A percentile compares a stretch with the other conserved stretches of the same genome.
Conservation (phyloP, 2,797 vertebrate genomes). For the Melanotaenia nigrans region DNA sequence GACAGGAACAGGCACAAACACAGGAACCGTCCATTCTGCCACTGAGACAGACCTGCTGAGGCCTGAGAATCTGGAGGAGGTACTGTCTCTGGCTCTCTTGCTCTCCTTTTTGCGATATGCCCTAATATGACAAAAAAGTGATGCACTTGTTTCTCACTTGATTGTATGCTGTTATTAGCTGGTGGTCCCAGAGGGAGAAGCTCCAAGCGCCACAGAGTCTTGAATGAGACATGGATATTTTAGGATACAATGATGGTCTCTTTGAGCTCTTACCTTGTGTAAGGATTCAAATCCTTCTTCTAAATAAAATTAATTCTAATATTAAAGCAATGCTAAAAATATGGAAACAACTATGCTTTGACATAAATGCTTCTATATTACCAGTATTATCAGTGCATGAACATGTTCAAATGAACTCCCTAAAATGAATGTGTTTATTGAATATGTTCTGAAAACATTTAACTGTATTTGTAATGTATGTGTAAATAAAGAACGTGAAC, state of each 20-base stretch:
- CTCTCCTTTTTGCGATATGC: slow-evolving; percentile 49
- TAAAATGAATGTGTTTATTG: no score
- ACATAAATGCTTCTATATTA: not conserved
- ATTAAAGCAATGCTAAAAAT: not conserved
- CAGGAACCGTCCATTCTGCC: slow-evolving; percentile 83
- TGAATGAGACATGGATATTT: slow-evolving; percentile 65
- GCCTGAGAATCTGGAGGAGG: slow-evolving; percentile 72
- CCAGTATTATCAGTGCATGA: not conserved
- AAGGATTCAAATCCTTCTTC: slow-evolving; percentile 17
- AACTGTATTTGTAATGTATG: no score
- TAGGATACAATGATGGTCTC: slow-evolving; percentile 58
- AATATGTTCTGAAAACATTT: no score
- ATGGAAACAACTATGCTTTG: not conserved
- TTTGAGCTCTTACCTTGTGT: slow-evolving; percentile 29
- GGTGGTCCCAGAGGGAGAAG: slow-evolving; percentile 56
- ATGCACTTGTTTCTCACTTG: slow-evolving; percentile 50
- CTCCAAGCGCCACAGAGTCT: slow-evolving; percentile 70
- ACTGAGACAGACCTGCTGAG: slow-evolving; percentile 70
- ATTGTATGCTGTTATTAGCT: slow-evolving; percentile 65
- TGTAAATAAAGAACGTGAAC: no score
- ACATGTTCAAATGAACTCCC: no score
- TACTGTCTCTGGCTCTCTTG: slow-evolving; percentile 52
- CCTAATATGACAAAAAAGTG: slow-evolving; percentile 72
- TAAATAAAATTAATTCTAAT: not conserved
- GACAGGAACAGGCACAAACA: slow-evolving; percentile 89